Evolutionary conservation across 1,140 invertebrate species (phyloP).

Genomic region (Tribolium castaneum): DNA sequence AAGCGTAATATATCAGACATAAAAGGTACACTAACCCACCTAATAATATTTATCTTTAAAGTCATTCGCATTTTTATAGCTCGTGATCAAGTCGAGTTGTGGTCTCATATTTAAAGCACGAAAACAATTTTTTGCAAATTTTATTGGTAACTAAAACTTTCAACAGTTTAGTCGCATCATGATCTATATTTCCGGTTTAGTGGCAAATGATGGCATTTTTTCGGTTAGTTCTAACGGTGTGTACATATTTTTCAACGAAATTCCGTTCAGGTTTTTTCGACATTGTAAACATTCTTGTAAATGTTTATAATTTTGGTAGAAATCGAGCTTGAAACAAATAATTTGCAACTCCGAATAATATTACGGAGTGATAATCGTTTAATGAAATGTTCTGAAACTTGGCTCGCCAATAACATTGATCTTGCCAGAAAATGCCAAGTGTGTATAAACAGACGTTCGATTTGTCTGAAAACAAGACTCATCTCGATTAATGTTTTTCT

Average conservation of each 20-base stretch:
- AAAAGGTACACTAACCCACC: slow-evolving; percentile 1
- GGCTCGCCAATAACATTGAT: too few relatives aligned
- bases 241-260: neutral
- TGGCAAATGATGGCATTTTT: neutral
- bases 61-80: slow-evolving; percentile 4
- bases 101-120: neutral
- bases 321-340: too few relatives aligned
- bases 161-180: neutral
- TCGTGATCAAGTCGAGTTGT: neutral
- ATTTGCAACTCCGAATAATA: too few relatives aligned
- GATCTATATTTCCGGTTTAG: neutral
- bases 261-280: neutral
- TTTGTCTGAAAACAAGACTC: too few relatives aligned
- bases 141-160: neutral
- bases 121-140: slow-evolving; percentile 18
- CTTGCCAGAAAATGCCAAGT: too few relatives aligned
- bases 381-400: too few relatives aligned
- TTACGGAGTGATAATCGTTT: too few relatives aligned
- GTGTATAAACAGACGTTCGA: too few relatives aligned
- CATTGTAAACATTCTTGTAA: neutral
- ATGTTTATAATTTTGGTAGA: too few relatives aligned
- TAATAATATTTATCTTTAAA: slow-evolving; percentile 18
- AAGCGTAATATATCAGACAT: too few relatives aligned
- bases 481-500: too few relatives aligned
- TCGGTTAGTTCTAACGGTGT: neutral